phyloP scores from a whole-genome alignment of 30 jellyfish, hydroid and myxozoan genomes.

The Aurelia aurita complex sp. Pacific region DNA sequence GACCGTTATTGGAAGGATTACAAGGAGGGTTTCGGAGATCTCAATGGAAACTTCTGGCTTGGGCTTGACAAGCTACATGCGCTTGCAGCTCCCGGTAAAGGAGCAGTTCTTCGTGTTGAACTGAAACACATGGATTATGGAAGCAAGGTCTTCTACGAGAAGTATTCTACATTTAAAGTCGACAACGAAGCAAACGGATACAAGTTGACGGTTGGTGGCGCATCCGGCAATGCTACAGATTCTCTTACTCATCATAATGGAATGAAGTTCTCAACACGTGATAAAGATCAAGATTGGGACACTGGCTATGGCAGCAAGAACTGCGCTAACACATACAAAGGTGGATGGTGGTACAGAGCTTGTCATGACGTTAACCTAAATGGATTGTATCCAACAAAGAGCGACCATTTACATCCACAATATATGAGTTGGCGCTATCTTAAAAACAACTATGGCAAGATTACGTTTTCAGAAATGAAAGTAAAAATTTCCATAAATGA shows the following conservation, averaged over 20 bases:
- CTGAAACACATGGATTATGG: not conserved
- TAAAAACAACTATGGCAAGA: not conserved
- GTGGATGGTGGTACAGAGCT: not conserved
- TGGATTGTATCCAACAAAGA: not conserved
- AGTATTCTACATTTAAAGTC: not conserved
- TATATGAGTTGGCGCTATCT: not conserved
- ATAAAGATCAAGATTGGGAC: not conserved
- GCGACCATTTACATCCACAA: not conserved
- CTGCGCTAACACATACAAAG: not conserved
- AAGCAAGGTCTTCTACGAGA: not conserved
- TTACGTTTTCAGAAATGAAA: constrained; percentile 2
- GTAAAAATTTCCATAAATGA: not conserved
- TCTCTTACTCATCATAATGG: not conserved
- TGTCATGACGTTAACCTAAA: not conserved
- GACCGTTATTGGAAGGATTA: not conserved
- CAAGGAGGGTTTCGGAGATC: not conserved
- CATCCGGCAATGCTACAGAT: not conserved
- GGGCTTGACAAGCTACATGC: constrained; percentile 3
- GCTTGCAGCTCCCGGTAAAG: not conserved
- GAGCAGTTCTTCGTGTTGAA: not conserved
- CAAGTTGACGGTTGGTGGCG: not conserved
- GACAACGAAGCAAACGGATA: not conserved
- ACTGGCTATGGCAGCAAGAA: not conserved
- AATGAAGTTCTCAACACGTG: not conserved
- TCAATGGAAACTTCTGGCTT: not conserved